phyloP scores from a whole-genome alignment of 2,113 vertebrate species.

The Panurus biarmicus region DNA sequence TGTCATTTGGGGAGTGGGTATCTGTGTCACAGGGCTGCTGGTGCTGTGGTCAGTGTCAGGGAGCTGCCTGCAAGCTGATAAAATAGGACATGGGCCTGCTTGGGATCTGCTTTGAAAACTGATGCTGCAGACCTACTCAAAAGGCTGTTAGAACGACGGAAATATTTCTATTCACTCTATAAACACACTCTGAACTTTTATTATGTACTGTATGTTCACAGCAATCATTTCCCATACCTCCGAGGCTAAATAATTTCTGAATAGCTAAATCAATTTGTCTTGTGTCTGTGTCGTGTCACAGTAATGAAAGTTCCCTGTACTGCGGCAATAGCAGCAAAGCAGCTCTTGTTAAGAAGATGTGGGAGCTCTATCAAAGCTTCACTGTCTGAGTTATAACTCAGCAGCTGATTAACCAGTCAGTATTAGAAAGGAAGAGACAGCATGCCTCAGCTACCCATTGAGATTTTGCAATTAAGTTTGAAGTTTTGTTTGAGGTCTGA shows the following conservation, averaged over 20 bases:
- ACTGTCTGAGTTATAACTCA: neutral
- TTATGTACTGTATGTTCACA: neutral
- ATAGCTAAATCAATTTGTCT: constrained; percentile 42
- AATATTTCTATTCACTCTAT: neutral
- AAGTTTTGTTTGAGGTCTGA: constrained; percentile 22
- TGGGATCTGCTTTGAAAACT: neutral
- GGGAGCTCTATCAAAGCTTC: neutral
- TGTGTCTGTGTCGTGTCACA: constrained; percentile 6
- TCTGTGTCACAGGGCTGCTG: neutral
- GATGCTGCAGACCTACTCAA: neutral
- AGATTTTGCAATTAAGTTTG: neutral
- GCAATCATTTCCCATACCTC: constrained; percentile 31
- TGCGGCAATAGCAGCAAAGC: neutral
- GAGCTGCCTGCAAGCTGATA: neutral
- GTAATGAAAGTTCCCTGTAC: neutral
- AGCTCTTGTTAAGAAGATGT: neutral
- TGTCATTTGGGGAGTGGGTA: neutral
- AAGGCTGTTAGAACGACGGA: neutral
- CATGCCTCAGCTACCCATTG: neutral
- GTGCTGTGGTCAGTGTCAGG: neutral
- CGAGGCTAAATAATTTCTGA: constrained; percentile 37
- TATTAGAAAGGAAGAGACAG: neutral
- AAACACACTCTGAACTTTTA: constrained; percentile 33
- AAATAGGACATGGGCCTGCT: neutral
- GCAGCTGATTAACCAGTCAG: constrained; percentile 13